Percentiles rank a stretch among this genome's conserved stretches.
Conservation (phyloP, 53 echinoderm and acorn worm genomes). For the Apostichopus leukothele region DNA sequence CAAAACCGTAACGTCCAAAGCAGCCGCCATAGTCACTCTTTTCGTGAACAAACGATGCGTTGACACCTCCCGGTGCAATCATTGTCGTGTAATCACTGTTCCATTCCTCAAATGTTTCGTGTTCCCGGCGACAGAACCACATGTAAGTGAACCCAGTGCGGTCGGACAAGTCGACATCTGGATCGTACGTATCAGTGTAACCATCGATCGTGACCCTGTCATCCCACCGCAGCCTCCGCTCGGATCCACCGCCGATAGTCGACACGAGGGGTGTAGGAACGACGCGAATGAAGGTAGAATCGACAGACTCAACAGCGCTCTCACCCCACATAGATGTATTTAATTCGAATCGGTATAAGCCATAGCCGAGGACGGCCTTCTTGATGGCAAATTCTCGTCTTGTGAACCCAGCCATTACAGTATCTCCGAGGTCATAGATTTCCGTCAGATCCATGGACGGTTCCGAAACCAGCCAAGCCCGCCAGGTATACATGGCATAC, state of each 20-base stretch:
- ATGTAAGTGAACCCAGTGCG: conserved; percentile 68
- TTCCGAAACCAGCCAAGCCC: conserved; percentile 63
- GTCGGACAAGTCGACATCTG: conserved; percentile 68
- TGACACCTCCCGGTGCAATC: conserved; percentile 52
- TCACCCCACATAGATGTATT: conserved; percentile 94
- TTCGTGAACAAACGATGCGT: conserved; percentile 71
- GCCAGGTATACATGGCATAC: conserved; percentile 85
- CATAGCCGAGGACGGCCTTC: conserved; percentile 67
- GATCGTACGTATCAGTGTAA: conserved; percentile 67
- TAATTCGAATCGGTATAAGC: conserved; percentile 75
- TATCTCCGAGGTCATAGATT: conserved; percentile 74
- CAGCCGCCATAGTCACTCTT: conserved; percentile 81
- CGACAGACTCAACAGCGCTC: conserved; percentile 71
- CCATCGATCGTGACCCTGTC: conserved; percentile 65
- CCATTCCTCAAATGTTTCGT: conserved; percentile 79
- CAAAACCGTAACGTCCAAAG: conserved; percentile 78
- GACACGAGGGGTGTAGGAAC: conserved; percentile 73
- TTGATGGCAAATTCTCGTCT: conserved; percentile 79
- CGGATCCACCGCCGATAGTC: conserved; percentile 75
- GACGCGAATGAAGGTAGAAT: conserved; percentile 64
- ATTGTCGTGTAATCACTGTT: conserved; percentile 72
- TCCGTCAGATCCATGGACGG: conserved; percentile 53
- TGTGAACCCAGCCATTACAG: conserved; percentile 79
- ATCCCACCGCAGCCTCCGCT: conserved; percentile 76
- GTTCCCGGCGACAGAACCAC: conserved; percentile 79